Conservation (phyloP, 2,113 vertebrate species). For the Fukomys damarensis region DNA sequence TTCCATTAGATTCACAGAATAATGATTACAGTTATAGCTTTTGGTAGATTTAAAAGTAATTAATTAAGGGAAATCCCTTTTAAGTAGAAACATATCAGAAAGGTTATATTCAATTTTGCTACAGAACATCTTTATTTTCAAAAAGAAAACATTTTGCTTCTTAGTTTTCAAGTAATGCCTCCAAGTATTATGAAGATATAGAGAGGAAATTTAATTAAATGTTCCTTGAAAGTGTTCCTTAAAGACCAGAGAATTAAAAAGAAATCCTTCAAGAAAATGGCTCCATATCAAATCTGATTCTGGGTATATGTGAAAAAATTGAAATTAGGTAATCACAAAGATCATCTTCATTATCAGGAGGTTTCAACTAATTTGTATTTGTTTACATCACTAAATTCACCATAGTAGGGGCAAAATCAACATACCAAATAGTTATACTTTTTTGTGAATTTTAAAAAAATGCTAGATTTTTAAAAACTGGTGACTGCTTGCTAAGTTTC, state of each 20-base stretch:
- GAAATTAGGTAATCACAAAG: neutral
- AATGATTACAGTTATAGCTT: constrained; percentile 73
- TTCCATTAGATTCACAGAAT: constrained; percentile 78
- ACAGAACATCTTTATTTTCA: constrained; percentile 2
- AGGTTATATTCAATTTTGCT: constrained; percentile 55
- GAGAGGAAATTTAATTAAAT: neutral
- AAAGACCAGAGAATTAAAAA: neutral
- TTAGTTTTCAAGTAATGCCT: constrained; percentile 44
- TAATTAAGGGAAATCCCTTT: constrained; percentile 58
- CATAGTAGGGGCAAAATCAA: neutral
- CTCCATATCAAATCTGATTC: neutral
- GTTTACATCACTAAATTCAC: neutral
- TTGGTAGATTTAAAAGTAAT: constrained; percentile 47
- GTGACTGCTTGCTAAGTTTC: neutral
- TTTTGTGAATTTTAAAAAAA: constrained; percentile 24
- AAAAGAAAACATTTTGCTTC: neutral
- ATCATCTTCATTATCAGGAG: neutral
- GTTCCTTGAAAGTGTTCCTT: neutral
- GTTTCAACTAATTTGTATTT: neutral
- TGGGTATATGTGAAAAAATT: neutral
- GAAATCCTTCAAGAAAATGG: neutral
- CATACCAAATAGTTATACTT: neutral
- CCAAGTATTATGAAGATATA: neutral
- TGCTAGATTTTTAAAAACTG: neutral
- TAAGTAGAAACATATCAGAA: constrained; percentile 38